Evolutionary conservation across 2,888 invertebrate genomes (phyloP).

Genomic region (Miltochrista miniata): DNA sequence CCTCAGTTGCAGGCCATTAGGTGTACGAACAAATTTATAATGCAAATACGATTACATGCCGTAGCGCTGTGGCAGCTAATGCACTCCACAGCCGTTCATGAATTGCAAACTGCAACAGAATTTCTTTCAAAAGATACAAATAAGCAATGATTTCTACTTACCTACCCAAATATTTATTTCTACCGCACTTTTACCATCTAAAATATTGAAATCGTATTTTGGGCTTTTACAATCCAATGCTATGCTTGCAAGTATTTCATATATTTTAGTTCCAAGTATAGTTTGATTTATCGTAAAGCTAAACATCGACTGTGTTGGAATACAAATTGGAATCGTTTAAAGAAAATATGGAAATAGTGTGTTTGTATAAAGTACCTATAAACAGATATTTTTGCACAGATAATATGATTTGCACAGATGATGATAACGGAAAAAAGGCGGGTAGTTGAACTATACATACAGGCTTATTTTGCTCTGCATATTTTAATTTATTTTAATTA

Average conservation of each 20-base stretch:
- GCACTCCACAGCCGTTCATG: slow-evolving; percentile 69
- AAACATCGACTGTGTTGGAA: background rate
- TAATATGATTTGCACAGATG: no score
- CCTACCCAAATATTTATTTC: slow-evolving; percentile 31
- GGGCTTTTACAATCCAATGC: slow-evolving; percentile 18
- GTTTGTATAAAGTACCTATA: background rate
- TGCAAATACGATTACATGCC: slow-evolving; percentile 80
- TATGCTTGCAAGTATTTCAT: slow-evolving; percentile 18
- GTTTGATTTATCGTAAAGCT: background rate
- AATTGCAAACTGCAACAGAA: slow-evolving; percentile 71
- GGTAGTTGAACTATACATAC: no score
- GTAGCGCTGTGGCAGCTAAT: slow-evolving; percentile 65
- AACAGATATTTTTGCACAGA: no score
- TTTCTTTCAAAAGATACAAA: slow-evolving; percentile 62
- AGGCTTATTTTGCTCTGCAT: no score
- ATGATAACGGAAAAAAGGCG: no score
- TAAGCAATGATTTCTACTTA: slow-evolving; percentile 44
- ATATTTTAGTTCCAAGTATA: slow-evolving; percentile 7
- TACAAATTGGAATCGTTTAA: background rate
- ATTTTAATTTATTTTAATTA: no score
- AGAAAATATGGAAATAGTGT: background rate
- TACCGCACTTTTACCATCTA: slow-evolving; percentile 4
- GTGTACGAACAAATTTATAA: slow-evolving; percentile 79
- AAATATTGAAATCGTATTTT: slow-evolving; percentile 18
- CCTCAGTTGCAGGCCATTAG: slow-evolving; percentile 70